Base-by-base conservation (phyloP, 2,888 invertebrate genomes). In the Hirtodrosophila confusa region DNA sequence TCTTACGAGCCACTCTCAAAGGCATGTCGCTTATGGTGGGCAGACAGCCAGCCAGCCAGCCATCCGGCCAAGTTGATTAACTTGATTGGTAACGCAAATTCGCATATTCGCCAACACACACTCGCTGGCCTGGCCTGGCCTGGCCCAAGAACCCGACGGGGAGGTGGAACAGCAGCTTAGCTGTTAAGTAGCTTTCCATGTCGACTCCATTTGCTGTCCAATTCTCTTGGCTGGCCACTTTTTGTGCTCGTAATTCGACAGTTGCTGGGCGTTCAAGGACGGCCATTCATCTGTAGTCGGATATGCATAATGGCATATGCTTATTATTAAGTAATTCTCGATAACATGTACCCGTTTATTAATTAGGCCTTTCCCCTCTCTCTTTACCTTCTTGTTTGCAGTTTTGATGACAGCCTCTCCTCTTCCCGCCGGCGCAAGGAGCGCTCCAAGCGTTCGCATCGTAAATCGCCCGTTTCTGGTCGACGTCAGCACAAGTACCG, bases 361-460 rank as follows among this genome's bases (percentile, higher is more conserved):
- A 79, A 83, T 70, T 12, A 27, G 6, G 3, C 11, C 49, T 17
- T 17, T 17, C 45, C 41, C 39, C 49, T 58, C 51, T 49, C 53
- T 54, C 53, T 56, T 9, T 11, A n/a, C n/a, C n/a, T 29, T 12
- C 7, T 12, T 53, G 36, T 36, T 89, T 90, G 35, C 76, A 92
- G 91, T 80, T 91, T 91, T 87, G 82, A 83, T 88, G 92, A 92
- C 77, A 95, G 96, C 94, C 93, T 94, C 94, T 92, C 96, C 23
- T 80, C 82, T 12, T 73, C 82, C 67, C 91, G 96, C 94, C 90
- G 96, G 93, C 92, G 95, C 93, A 92, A 96, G 95, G 93, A 96
- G 89, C 95, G 97, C 78, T 97, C 96, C 92, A 97, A 97, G 92
- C 94, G 97, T 84, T 96, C 96, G 89, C 95, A 96, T 80, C 94